Evolutionary conservation across 2,888 invertebrate species (phyloP).

Genomic region (Hydrotaea cyrtoneurina): DNA sequence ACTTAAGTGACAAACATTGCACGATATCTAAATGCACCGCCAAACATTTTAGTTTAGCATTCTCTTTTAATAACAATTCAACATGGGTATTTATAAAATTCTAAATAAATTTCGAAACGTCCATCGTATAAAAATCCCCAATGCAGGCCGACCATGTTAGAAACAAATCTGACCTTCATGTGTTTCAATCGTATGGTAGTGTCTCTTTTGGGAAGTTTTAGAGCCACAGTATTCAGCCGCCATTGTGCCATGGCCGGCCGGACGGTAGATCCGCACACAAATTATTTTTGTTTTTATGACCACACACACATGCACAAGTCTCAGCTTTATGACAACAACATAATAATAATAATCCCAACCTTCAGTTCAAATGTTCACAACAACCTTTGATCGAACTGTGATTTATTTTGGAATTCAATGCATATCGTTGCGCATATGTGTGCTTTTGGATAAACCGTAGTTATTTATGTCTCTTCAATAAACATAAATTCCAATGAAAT

Average conservation of each 20-base stretch:
- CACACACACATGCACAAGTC: not conserved
- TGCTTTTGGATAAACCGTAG: not conserved
- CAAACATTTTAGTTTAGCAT: too few species aligned
- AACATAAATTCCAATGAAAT: not conserved
- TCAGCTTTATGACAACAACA: not conserved
- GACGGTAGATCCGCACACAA: not conserved
- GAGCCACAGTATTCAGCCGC: not conserved
- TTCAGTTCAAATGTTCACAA: not conserved
- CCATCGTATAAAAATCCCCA: too few species aligned
- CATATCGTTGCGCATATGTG: not conserved
- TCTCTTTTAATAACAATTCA: too few species aligned
- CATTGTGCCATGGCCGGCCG: constrained; percentile 9
- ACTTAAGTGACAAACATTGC: too few species aligned
- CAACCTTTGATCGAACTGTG: not conserved
- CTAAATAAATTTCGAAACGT: too few species aligned
- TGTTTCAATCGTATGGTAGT: not conserved
- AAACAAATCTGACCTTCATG: too few species aligned
- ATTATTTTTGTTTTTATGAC: not conserved
- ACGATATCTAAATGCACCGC: too few species aligned
- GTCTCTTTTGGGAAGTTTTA: not conserved
- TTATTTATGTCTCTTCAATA: not conserved
- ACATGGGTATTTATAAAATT: too few species aligned
- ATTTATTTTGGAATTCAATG: not conserved
- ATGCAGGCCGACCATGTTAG: too few species aligned
- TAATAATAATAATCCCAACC: not conserved